These are phyloP conservation scores for Esox niger DNA, from an alignment of 2,113 vertebrate genomes.

Conservation along the genomic window DNA sequence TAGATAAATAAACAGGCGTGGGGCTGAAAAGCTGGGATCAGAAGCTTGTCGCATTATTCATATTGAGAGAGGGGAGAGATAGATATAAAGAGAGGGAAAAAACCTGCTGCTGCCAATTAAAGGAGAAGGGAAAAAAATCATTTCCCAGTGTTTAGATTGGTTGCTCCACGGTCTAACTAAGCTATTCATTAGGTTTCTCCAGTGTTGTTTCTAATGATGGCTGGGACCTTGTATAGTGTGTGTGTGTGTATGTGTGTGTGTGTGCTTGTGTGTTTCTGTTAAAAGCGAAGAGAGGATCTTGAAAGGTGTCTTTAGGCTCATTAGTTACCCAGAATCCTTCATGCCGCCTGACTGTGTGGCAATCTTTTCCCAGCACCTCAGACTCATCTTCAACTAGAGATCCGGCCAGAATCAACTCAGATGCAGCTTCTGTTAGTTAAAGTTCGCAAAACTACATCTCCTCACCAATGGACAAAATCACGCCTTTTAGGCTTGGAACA, in stretches of 20 bases:
- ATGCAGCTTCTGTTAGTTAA: too few species aligned
- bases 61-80: slow-evolving; percentile 48
- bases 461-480: too few species aligned
- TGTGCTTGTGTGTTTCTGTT: too few species aligned
- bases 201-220: slow-evolving; percentile 51
- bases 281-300: slow-evolving; percentile 52
- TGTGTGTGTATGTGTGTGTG: slow-evolving; percentile 36
- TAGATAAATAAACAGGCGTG: slow-evolving; percentile 79
- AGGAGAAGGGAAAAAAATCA: slow-evolving; percentile 63
- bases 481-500: too few species aligned
- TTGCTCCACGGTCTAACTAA: slow-evolving; percentile 61
- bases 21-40: slow-evolving; percentile 70
- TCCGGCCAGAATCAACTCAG: slow-evolving; percentile 39
- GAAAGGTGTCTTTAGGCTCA: slow-evolving; percentile 61
- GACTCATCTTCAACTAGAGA: slow-evolving; percentile 58
- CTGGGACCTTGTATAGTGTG: slow-evolving; percentile 55
- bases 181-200: slow-evolving; percentile 58
- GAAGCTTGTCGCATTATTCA: slow-evolving; percentile 72
- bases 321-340: slow-evolving; percentile 58
- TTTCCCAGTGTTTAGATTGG: slow-evolving; percentile 64
- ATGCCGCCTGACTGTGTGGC: slow-evolving; percentile 55
- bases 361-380: slow-evolving; percentile 64
- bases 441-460: too few species aligned
- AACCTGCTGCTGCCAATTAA: slow-evolving; percentile 67
- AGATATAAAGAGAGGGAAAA: slow-evolving; percentile 55